Evolutionary conservation across 2,797 vertebrate species (phyloP), one percentile per base, ranked within the genome.

Genomic region (Myiotriccus ornatus): DNA sequence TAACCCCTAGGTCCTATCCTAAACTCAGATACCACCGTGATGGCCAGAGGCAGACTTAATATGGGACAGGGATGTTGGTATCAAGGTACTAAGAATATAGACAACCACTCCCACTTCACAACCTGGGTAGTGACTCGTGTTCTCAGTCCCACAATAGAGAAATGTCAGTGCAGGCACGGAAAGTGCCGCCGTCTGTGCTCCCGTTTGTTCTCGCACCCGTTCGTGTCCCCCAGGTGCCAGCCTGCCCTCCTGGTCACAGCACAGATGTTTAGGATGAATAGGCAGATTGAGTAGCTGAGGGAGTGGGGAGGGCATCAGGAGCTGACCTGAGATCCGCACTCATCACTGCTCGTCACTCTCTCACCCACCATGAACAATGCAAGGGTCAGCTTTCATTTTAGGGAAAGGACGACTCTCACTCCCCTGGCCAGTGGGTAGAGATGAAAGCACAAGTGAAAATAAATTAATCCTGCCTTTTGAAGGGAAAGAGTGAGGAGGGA

Each of bases 121-220:
- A 20, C 23, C 37, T 6, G 10, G 28, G 5, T 7, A 24, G 41
- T 43, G 46, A 78, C 32, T 53, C 37, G 39, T 83, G 24, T 10
- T 37, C 14, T 63, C 14, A 32, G 50, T 87, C 41, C 32, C 12
- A 14, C 0, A 2, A 34, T 1, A 39, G 34, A 35, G 64, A 79
- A 84, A 83, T 7, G 32, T 6, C 20, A 52, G 28, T 12, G 18
- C 6, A 47, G 55, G 44, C 34, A 32, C 20, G 34, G 27, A 59
- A 59, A 16, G 14, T 0, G 2, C 35, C 39, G 28, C 35, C 59
- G 55, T 27, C 27, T 1, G 1, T 0, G 2, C 12, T 81, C 10
- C 11, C 16, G 7, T 70, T 71, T 1, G 4, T 15, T 21, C 32
- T 55, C 1, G 0, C 23, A 25, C 35, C 7, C 3, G 0, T 21